Evolutionary conservation across 1,140 invertebrate species (phyloP), one percentile per base, ranked within the genome.

Genomic region (Cydia pomonella): DNA sequence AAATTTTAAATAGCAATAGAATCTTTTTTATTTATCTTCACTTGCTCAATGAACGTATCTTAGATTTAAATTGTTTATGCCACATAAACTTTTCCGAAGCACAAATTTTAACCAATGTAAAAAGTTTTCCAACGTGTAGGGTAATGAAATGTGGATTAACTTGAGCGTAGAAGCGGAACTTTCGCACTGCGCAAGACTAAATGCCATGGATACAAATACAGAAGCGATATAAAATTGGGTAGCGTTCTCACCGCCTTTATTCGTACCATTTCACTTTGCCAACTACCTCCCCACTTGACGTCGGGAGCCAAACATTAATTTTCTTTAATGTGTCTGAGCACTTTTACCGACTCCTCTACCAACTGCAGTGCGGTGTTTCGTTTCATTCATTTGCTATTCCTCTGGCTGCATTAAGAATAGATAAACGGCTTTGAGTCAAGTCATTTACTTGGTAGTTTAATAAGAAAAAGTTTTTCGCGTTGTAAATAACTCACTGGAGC

Each of bases 241-340:
- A 78, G 79, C 79, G 77, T 84, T 86, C 79, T 77, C 75, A 79
- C 81, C 76, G 84, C 81, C 77, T 88, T 87, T 87, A 88, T 89
- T 85, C 86, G 81, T 87, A 75, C 87, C 89, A 89, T 90, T 91
- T 89, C 88, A 90, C 87, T 90, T 88, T 89, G 88, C 87, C 87
- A 91, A 88, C 85, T 87, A 90, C 84, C 87, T 84, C 80, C 80
- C 83, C 82, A 86, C 87, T 92, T 90, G 90, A 91, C 84, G 88
- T 84, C 80, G 86, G 87, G 81, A 92, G 87, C 88, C 84, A 89
- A 92, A 92, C 91, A 93, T 93, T 92, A 92, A 93, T 93, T 92
- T 92, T 91, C 89, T 91, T 93, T 93, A 93, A 93, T 92, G 91
- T 92, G 88, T 88, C 88, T 90, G 88, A 92, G 84, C 84, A 91